Conservation (phyloP, 2,113 vertebrate genomes). For the Montifringilla adamsi region DNA sequence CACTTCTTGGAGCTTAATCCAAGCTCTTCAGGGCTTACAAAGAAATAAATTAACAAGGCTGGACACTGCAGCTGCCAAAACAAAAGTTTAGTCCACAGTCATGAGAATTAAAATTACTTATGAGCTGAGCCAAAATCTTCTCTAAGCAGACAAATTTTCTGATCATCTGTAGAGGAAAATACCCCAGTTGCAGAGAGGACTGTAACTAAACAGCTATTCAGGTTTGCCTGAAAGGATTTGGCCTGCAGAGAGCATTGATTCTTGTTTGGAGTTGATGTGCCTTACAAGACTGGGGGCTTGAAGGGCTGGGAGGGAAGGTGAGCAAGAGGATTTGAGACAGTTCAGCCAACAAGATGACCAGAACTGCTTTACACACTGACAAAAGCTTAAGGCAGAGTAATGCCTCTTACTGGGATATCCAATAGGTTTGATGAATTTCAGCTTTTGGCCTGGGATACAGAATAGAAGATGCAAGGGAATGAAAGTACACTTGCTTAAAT, state of each 20-base stretch:
- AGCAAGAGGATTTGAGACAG: neutral
- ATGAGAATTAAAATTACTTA: neutral
- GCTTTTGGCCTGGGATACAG: neutral
- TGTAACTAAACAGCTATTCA: neutral
- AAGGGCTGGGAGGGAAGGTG: neutral
- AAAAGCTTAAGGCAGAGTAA: neutral
- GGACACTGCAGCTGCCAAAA: neutral
- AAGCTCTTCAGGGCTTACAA: neutral
- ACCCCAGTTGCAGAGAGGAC: neutral
- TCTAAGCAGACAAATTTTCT: neutral
- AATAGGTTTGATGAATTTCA: neutral
- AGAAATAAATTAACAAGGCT: neutral
- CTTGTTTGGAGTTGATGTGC: neutral
- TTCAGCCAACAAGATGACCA: neutral
- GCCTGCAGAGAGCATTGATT: neutral
- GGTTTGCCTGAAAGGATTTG: neutral
- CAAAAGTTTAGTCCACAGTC: neutral
- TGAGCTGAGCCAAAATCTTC: neutral
- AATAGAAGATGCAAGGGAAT: neutral
- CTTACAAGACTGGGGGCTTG: neutral
- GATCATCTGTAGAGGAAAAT: neutral
- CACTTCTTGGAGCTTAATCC: neutral
- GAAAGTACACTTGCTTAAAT: neutral
- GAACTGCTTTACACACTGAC: neutral
- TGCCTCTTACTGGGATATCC: neutral